Percentiles rank a stretch among this genome's conserved stretches.
Evolutionary conservation across 2,113 vertebrate genomes (phyloP).

Genomic region (Astatoreochromis straeleni): DNA sequence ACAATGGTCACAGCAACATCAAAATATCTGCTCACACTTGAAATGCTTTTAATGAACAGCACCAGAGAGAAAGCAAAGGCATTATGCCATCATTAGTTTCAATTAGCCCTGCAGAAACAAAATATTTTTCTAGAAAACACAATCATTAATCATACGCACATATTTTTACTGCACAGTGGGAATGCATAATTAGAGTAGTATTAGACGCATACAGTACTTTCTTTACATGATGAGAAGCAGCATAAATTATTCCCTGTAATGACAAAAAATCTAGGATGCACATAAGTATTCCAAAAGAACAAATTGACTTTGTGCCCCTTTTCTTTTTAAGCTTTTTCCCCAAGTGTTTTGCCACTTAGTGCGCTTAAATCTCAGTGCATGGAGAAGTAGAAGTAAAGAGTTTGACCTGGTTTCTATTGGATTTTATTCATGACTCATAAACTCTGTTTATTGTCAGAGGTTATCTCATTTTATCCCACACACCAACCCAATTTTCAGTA

Average conservation of each 20-base stretch:
- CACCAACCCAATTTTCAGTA: neutral
- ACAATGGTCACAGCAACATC: neutral
- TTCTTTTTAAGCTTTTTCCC: neutral
- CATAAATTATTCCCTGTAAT: neutral
- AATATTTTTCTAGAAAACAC: neutral
- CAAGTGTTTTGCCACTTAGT: neutral
- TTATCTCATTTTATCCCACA: neutral
- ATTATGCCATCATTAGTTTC: neutral
- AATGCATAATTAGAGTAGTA: neutral
- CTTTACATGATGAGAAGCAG: neutral
- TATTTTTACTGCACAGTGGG: neutral
- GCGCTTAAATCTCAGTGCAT: neutral
- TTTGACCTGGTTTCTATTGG: neutral
- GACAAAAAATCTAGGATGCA: neutral
- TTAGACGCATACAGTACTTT: neutral
- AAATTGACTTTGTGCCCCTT: neutral
- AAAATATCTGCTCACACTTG: neutral
- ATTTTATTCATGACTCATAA: constrained; percentile 1
- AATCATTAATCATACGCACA: constrained; percentile 1
- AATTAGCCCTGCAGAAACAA: neutral
- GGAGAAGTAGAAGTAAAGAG: neutral
- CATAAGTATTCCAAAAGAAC: neutral
- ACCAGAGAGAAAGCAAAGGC: neutral
- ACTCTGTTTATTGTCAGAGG: neutral
- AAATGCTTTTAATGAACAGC: constrained; percentile 31